Evolutionary conservation across 2,797 vertebrate species (phyloP).

Genomic region (Chromis chromis): DNA sequence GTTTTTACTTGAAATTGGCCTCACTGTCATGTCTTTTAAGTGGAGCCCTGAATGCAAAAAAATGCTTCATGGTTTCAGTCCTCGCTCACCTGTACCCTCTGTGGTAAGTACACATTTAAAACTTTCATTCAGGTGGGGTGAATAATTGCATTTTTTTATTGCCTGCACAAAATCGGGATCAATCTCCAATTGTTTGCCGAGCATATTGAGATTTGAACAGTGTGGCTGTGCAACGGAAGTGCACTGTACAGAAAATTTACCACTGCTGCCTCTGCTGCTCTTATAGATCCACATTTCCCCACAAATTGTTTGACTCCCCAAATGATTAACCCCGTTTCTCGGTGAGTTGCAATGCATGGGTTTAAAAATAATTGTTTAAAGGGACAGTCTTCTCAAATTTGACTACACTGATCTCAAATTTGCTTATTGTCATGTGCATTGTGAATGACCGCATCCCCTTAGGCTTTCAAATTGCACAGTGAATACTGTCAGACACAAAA

Average conservation of each 20-base stretch:
- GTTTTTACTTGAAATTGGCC: slow-evolving; percentile 84
- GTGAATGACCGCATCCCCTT: slow-evolving; percentile 29
- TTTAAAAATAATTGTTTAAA: slow-evolving; percentile 71
- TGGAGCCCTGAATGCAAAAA: slow-evolving; percentile 87
- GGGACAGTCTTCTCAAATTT: slow-evolving; percentile 82
- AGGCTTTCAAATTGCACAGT: slow-evolving; percentile 27
- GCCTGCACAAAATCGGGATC: slow-evolving; percentile 72
- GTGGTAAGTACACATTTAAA: slow-evolving; percentile 88
- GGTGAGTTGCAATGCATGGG: slow-evolving; percentile 83
- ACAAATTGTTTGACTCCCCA: slow-evolving; percentile 78
- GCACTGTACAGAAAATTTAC: slow-evolving; percentile 79
- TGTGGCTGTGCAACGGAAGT: slow-evolving; percentile 74
- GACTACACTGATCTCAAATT: slow-evolving; percentile 41
- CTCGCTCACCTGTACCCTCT: slow-evolving; percentile 82
- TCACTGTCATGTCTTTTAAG: slow-evolving; percentile 85
- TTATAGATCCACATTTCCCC: slow-evolving; percentile 79
- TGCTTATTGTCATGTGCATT: slow-evolving; percentile 46
- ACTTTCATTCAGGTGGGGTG: slow-evolving; percentile 86
- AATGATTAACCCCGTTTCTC: slow-evolving; percentile 74
- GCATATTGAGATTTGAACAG: slow-evolving; percentile 59
- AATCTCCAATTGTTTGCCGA: slow-evolving; percentile 55
- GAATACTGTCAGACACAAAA: slow-evolving; percentile 25
- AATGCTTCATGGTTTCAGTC: slow-evolving; percentile 86
- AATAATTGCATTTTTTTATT: slow-evolving; percentile 68
- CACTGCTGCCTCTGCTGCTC: slow-evolving; percentile 83